These are phyloP conservation scores for Stegostoma tigrinum DNA, from an alignment of 2,113 vertebrate species.

Conservation along the genomic window DNA sequence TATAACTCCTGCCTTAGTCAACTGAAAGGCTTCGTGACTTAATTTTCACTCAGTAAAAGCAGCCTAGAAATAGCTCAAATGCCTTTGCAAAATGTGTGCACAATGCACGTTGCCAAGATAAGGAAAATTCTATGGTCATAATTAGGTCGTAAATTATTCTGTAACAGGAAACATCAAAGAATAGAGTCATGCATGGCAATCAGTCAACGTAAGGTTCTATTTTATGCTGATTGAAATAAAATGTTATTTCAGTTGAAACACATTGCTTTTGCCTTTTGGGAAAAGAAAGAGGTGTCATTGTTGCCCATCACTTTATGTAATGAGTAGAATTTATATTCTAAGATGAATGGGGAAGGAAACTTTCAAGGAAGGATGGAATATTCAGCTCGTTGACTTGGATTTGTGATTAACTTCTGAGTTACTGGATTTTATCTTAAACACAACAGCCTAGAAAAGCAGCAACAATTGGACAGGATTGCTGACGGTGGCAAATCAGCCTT, in stretches of 20 bases:
- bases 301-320: background rate
- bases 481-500: background rate
- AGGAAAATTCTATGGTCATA: background rate
- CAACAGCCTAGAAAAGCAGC: background rate
- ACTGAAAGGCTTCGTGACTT: background rate
- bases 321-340: no score
- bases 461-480: background rate
- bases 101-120: background rate
- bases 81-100: background rate
- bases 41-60: background rate
- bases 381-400: background rate
- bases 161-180: conserved; percentile 21
- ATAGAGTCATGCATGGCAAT: background rate
- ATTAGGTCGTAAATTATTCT: background rate
- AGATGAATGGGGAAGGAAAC: background rate
- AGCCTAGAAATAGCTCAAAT: background rate
- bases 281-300: background rate
- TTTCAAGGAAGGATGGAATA: background rate
- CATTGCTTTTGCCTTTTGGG: background rate
- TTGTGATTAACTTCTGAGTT: background rate
- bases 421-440: background rate
- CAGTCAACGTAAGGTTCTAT: background rate
- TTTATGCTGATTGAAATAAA: background rate
- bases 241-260: background rate
- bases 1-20: background rate